phyloP scores from a whole-genome alignment of 2,888 invertebrate genomes.

The Orthonychiurus folsomi region DNA sequence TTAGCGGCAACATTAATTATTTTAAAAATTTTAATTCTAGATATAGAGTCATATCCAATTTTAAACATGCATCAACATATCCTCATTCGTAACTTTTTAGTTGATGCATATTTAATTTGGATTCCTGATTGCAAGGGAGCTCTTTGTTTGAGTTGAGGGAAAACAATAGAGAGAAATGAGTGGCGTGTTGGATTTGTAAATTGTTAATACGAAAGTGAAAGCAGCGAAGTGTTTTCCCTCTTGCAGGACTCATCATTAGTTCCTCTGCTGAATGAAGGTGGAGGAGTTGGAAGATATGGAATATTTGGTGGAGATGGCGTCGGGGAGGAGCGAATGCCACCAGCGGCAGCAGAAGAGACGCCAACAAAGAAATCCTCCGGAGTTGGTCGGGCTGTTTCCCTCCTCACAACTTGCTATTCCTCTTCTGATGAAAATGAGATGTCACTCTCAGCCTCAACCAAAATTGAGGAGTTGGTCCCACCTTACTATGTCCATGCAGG shows the following conservation, averaged over 20 bases:
- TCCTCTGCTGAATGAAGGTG: slow-evolving; percentile 34
- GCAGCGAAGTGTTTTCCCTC: background rate
- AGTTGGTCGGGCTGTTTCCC: slow-evolving; percentile 40
- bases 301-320: slow-evolving; percentile 34
- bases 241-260: slow-evolving; percentile 38
- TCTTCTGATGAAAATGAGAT: slow-evolving; percentile 45
- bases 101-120: too few relatives aligned
- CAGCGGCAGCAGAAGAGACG: slow-evolving; percentile 22
- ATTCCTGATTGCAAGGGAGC: too few relatives aligned
- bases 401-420: slow-evolving; percentile 45
- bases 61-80: too few relatives aligned
- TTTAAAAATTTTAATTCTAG: too few relatives aligned
- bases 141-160: too few relatives aligned
- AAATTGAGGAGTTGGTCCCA: slow-evolving; percentile 51
- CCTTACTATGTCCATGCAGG: slow-evolving; percentile 52
- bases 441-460: slow-evolving; percentile 45
- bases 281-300: slow-evolving; percentile 23
- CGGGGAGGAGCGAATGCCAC: slow-evolving; percentile 15
- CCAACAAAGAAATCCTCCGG: slow-evolving; percentile 35
- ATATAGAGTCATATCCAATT: too few relatives aligned
- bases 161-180: too few relatives aligned
- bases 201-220: background rate
- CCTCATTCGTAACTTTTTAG: too few relatives aligned
- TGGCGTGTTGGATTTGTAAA: too few relatives aligned
- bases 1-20: too few relatives aligned